These are phyloP conservation scores for Ormyrus pomaceus DNA, from an alignment of 2,888 invertebrate genomes.

Conservation along the genomic window DNA sequence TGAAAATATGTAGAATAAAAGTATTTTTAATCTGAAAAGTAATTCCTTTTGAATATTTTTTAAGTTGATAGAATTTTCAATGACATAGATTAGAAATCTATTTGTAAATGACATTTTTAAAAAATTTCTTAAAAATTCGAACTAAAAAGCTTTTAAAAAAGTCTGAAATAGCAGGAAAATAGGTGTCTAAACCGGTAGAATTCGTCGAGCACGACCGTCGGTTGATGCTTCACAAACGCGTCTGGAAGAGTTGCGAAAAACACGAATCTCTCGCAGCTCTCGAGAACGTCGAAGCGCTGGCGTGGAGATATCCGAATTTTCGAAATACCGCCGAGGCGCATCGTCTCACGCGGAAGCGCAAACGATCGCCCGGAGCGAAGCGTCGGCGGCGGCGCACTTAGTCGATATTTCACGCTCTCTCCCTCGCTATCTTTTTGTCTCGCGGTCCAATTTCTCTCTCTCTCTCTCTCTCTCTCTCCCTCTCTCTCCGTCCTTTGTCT, in stretches of 20 bases:
- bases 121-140: too few species aligned
- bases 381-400: neutral
- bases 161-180: too few species aligned
- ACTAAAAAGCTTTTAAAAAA: too few species aligned
- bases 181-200: too few species aligned
- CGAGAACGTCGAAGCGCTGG: neutral
- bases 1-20: too few species aligned
- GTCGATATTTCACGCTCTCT: conserved; percentile 43
- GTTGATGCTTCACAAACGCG: neutral
- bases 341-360: conserved; percentile 32
- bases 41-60: too few species aligned
- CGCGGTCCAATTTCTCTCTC: conserved; percentile 4
- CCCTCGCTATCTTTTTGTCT: neutral
- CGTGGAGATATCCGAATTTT: conserved; percentile 11
- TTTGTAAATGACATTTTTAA: too few species aligned
- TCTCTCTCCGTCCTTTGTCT: conserved; percentile 9
- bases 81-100: too few species aligned
- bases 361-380: conserved; percentile 6
- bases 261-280: neutral
- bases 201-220: too few species aligned
- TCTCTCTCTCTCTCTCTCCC: neutral
- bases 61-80: too few species aligned
- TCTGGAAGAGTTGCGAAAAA: neutral
- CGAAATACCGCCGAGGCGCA: conserved; percentile 18
- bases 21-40: too few species aligned